Conservation (phyloP, 2,113 vertebrate species). For the Sminthopsis crassicaudata region DNA sequence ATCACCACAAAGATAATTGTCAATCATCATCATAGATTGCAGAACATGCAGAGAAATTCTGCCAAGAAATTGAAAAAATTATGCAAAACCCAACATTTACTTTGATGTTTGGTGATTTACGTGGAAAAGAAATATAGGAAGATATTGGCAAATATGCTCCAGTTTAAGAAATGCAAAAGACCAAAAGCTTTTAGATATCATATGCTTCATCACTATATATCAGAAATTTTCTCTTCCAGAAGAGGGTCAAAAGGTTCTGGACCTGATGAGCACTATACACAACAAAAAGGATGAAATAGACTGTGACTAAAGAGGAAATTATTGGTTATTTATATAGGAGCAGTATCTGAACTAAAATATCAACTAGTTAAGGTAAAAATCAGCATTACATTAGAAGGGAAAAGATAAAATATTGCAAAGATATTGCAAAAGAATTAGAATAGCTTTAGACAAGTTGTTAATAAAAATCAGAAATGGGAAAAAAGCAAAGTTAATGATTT, state of each 20-base stretch:
- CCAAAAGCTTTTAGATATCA: no score
- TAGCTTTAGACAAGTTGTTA: background rate
- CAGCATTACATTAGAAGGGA: background rate
- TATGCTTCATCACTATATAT: no score
- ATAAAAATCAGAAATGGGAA: background rate
- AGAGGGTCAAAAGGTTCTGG: background rate
- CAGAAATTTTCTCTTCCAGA: background rate
- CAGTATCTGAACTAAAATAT: background rate
- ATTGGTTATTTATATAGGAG: background rate
- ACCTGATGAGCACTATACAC: background rate
- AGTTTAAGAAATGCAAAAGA: no score
- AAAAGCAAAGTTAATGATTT: background rate
- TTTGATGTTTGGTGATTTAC: no score
- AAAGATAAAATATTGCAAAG: background rate
- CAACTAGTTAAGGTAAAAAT: background rate
- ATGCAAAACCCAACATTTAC: no score
- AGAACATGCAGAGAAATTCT: no score
- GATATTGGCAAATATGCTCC: no score
- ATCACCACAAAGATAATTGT: no score
- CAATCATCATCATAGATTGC: no score
- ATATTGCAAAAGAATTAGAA: background rate
- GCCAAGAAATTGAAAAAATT: no score
- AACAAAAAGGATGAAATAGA: background rate
- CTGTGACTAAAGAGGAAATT: background rate
- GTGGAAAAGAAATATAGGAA: no score